Conservation (phyloP, 2,113 vertebrate species). For the Cervus canadensis region DNA sequence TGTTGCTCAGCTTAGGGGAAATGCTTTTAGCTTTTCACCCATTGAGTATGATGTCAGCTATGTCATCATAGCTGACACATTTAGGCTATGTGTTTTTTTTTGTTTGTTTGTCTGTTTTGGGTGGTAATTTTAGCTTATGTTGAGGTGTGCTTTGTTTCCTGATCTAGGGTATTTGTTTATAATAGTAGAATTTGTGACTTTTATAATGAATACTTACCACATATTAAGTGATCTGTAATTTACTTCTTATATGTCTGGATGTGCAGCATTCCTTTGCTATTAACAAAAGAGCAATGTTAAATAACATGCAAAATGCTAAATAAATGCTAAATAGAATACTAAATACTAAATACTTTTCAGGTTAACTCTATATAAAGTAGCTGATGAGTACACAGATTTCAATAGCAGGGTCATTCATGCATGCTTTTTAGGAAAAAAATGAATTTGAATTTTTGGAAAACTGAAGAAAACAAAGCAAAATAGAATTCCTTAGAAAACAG, state of each 20-base stretch:
- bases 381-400: not conserved
- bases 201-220: not conserved
- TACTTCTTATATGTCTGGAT: not conserved
- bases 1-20: not conserved
- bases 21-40: not conserved
- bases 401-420: not conserved
- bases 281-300: not conserved
- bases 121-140: not conserved
- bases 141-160: not conserved
- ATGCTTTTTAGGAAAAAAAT: not conserved
- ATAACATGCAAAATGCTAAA: not conserved
- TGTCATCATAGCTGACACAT: not conserved
- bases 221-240: not conserved
- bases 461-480: not conserved
- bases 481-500: not conserved
- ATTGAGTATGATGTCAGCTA: not conserved
- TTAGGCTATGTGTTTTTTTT: not conserved
- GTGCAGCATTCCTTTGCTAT: not conserved
- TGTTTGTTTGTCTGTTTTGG: not conserved
- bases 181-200: not conserved
- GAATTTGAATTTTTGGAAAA: not conserved
- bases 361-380: not conserved
- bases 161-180: not conserved
- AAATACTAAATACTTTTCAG: not conserved
- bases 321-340: not conserved